Evolutionary conservation across 2,888 invertebrate genomes (phyloP), one percentile per base, ranked within the genome.

Genomic region (Volucella inflata): DNA sequence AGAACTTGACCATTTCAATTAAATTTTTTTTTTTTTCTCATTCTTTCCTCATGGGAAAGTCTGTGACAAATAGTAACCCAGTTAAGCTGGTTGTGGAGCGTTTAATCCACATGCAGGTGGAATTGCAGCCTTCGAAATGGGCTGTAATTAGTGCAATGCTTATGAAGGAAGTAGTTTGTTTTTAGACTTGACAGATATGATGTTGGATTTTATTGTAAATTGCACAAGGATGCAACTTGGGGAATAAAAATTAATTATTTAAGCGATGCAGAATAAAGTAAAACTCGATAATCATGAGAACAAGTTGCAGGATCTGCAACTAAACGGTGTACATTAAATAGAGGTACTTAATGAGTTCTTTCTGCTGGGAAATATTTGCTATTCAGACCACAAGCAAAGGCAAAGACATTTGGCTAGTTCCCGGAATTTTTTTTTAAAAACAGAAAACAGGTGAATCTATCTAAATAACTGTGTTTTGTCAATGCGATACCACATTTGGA

Each of bases 1-100:
- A 84, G 65, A 50, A 85, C 67, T 81, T 81, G 81, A 81, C 76
- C 76, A 85, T 80, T 85, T 85, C 81, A 85, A 81, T 81, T 81
- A 72, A 76, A 53, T 81, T 77, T 77, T 72, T 85, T 76, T 75
- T 21, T 21, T 1, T 21, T 80, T 71, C 53, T 81, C 72, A 72
- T 72, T 85, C 67, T 75, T 80, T 76, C 57, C 48, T 67, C 67
- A 53, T 80, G 57, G 55, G 57, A 67, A 75, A 79, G 51, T 42
- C 60, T 30, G 0, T 14, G 38, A 40, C 14, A 9, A 44, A n/a
- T 14, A 2, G 21, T 12, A 12, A 17, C n/a, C 21, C 16, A 50
- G 8, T 40, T 30, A 16, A 44, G 40, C 11, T 53, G 40, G 42
- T 12, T 16, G 12, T 71, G 53, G 60, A 72, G 57, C 65, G 79